Evolutionary conservation across 2,797 vertebrate genomes (phyloP), one percentile per base, ranked within the genome.

Genomic region (Muraenolepis orangiensis): DNA sequence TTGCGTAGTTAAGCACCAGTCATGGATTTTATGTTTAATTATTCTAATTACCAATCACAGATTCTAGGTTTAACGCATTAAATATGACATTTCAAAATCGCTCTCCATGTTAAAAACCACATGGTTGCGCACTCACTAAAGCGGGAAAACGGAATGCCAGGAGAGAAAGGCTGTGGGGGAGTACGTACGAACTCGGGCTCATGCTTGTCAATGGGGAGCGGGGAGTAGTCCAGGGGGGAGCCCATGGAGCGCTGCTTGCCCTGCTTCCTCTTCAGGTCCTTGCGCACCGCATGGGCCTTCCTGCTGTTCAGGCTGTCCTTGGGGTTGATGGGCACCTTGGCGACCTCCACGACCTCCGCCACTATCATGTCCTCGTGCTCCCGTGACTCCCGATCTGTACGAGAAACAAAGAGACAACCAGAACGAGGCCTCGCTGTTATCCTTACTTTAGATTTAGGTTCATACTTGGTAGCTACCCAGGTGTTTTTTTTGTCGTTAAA

Each of bases 141-240:
- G n/a, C n/a, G n/a, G n/a, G n/a, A n/a, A n/a, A n/a, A n/a, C n/a
- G n/a, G n/a, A n/a, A n/a, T n/a, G n/a, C n/a, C n/a, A n/a, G n/a
- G n/a, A n/a, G 57, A 8, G n/a, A 8, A 61, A 61, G 6, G 23
- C 7, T 66, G 23, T 28, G 23, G 3, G 26, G 26, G 64, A 66
- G 70, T 73, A 94, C 96, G 91, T 91, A 98, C 98, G 91, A 97
- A 95, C 81, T 99, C 98, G 0, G 97, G 96, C 81, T 99, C 97
- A 64, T 96, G 96, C 86, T 96, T 97, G 88, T 96, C 94, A 0
- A 95, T 92, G 75, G 95, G 93, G 71, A 97, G 91, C 0, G 95
- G 93, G 0, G 97, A 95, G 90, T 97, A 94, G 84, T 95, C 97
- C 87, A 95, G 83, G 0, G 93, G 80, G 12, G 93, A 86, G 23